Evolutionary conservation across 2,113 vertebrate genomes (phyloP).

Genomic region (Cynocephalus volans): DNA sequence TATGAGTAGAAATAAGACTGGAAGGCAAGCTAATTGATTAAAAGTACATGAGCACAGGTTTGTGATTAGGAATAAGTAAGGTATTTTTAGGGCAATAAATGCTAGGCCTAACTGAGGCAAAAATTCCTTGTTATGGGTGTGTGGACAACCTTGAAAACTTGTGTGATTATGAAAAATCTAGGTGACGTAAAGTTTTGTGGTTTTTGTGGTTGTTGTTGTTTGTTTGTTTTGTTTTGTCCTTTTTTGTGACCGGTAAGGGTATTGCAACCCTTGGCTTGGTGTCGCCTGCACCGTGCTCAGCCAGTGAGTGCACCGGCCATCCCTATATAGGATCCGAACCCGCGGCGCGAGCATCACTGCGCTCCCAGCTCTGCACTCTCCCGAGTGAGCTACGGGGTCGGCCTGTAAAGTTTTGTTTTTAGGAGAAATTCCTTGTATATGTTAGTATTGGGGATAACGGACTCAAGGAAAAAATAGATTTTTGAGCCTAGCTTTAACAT

Average conservation of each 20-base stretch:
- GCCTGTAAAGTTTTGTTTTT: slow-evolving; percentile 41
- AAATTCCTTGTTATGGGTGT: background rate
- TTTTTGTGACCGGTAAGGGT: no score
- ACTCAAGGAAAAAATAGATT: slow-evolving; percentile 43
- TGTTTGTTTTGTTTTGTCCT: no score
- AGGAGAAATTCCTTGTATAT: slow-evolving; percentile 18
- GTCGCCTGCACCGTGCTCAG: no score
- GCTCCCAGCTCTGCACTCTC: no score
- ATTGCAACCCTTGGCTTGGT: no score
- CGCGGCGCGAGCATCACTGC: no score
- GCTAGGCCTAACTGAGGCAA: background rate
- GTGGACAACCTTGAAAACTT: slow-evolving; percentile 35
- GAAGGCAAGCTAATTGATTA: background rate
- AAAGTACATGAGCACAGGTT: background rate
- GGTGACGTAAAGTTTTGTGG: slow-evolving; percentile 1
- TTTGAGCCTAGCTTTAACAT: slow-evolving; percentile 25
- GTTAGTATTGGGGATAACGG: background rate
- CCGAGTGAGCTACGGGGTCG: no score
- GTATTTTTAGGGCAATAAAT: background rate
- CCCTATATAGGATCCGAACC: no score
- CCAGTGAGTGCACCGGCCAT: no score
- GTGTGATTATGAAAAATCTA: background rate
- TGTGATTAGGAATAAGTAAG: background rate
- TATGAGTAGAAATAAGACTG: background rate
- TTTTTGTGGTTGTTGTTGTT: no score